phyloP scores from a whole-genome alignment of 1,140 invertebrate genomes.

The Penaeus vannamei region DNA sequence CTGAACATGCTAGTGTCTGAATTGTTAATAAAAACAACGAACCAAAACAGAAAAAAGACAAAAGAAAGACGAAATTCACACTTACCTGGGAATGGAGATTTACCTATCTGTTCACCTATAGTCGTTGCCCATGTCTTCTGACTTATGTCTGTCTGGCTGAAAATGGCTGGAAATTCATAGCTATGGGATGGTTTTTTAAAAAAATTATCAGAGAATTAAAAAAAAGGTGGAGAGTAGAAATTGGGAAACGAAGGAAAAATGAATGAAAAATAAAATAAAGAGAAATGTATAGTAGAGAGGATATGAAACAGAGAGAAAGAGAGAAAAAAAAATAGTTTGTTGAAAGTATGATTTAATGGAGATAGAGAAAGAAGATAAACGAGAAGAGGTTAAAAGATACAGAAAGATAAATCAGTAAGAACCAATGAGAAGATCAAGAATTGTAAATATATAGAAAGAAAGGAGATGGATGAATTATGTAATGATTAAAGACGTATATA shows the following conservation, averaged over 20 bases:
- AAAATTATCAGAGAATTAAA: background rate
- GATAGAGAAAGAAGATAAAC: background rate
- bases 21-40: too few species aligned
- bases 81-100: background rate
- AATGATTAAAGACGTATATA: too few species aligned
- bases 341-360: background rate
- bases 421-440: background rate
- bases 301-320: background rate
- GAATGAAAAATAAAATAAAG: background rate
- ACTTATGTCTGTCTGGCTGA: background rate
- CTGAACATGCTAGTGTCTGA: too few species aligned
- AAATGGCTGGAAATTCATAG: constrained; percentile 9
- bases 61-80: too few species aligned
- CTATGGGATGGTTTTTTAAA: background rate
- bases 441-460: background rate
- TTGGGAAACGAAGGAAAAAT: background rate
- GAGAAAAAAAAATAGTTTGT: background rate
- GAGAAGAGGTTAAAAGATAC: background rate
- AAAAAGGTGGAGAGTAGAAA: background rate
- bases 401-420: background rate
- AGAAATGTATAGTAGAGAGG: background rate
- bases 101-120: background rate
- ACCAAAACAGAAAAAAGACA: too few species aligned
- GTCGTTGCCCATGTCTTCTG: background rate
- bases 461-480: background rate